These are phyloP conservation scores for Popillia japonica DNA, from an alignment of 1,140 invertebrate genomes.

Conservation along the genomic window DNA sequence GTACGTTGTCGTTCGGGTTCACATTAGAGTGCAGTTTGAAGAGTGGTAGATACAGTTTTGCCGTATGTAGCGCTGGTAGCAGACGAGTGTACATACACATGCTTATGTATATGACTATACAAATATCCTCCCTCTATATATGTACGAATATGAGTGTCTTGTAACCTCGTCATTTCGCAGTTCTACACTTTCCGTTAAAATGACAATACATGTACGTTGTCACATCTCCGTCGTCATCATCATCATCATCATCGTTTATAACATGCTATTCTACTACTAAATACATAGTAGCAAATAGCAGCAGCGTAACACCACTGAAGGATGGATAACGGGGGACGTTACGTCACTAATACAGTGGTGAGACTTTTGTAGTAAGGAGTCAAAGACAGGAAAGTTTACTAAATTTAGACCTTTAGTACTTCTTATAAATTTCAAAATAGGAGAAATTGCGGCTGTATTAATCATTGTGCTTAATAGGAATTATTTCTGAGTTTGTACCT, in stretches of 20 bases:
- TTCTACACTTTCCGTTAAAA: conserved; percentile 23
- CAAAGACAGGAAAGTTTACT: background rate
- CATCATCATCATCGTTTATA: conserved; percentile 24
- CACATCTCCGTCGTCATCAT: background rate
- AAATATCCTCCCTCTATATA: background rate
- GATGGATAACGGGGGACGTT: background rate
- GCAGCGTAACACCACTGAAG: conserved; percentile 1
- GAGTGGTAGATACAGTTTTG: conserved; percentile 7
- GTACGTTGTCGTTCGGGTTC: conserved; percentile 24
- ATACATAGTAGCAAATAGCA: background rate
- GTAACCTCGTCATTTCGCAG: conserved; percentile 7
- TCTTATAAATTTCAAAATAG: no score
- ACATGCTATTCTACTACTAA: background rate
- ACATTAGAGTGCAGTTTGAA: conserved; percentile 38
- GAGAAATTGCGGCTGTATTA: no score
- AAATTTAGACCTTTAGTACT: background rate
- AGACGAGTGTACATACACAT: background rate
- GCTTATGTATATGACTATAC: background rate
- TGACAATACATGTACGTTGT: background rate
- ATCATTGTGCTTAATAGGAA: no score
- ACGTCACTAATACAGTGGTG: background rate
- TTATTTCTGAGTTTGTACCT: no score
- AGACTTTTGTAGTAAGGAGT: background rate
- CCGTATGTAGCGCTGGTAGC: background rate
- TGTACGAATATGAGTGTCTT: conserved; percentile 1